phyloP scores from a whole-genome alignment of 1,140 invertebrate genomes.

The Orchestia grillus region DNA sequence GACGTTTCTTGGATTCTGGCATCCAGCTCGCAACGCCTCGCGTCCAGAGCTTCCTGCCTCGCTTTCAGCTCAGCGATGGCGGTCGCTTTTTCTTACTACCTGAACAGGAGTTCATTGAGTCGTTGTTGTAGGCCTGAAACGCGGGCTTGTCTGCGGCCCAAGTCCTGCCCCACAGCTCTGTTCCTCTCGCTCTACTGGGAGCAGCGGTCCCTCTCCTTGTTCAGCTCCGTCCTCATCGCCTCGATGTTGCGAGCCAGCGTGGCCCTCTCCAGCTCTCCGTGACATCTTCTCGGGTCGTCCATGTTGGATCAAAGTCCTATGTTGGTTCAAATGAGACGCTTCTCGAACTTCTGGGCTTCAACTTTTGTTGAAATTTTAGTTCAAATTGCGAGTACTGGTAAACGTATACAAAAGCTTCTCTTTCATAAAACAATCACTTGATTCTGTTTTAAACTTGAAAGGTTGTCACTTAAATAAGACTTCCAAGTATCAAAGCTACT shows the following conservation, averaged over 20 bases:
- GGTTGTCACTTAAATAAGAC: background rate
- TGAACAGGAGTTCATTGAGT: background rate
- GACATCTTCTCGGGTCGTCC: slow-evolving; percentile 34
- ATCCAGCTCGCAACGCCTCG: background rate
- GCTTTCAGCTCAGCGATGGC: background rate
- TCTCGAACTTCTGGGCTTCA: background rate
- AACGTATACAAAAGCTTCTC: too few relatives aligned
- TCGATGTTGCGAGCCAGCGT: slow-evolving; percentile 33
- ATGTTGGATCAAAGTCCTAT: background rate
- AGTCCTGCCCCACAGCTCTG: background rate
- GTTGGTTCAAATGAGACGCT: background rate
- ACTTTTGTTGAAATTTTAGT: background rate
- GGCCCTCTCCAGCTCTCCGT: slow-evolving; percentile 27
- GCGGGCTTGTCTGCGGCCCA: background rate
- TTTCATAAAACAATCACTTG: too few relatives aligned
- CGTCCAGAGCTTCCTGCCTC: background rate
- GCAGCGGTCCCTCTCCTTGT: background rate
- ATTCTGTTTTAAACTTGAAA: too few relatives aligned
- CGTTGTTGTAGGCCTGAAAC: background rate
- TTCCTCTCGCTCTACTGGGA: background rate
- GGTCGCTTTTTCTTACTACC: background rate
- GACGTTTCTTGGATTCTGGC: background rate
- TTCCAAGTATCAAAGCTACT: background rate
- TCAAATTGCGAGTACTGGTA: background rate
- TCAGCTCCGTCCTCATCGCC: background rate